Conservation (phyloP, 2,888 invertebrate species). For the Auanema freiburgensis region DNA sequence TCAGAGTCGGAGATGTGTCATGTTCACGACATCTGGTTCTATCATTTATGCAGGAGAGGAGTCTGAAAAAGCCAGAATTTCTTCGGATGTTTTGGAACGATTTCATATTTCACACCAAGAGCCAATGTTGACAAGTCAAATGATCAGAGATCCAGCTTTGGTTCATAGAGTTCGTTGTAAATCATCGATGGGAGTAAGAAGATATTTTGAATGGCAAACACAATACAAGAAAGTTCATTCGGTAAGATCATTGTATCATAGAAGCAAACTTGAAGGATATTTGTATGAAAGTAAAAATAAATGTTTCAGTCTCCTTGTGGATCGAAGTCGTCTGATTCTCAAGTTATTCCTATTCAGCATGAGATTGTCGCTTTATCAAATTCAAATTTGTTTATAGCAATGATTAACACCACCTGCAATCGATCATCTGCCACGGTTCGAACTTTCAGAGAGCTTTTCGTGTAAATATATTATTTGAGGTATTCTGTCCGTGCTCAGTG, state of each 20-base stretch:
- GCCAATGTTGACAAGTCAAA: conserved; percentile 16
- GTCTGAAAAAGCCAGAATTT: conserved; percentile 3
- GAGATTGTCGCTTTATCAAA: conserved; percentile 16
- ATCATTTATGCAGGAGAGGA: conserved; percentile 16
- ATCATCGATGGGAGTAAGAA: conserved; percentile 5
- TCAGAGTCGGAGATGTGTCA: conserved; percentile 15
- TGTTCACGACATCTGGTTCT: conserved; percentile 17
- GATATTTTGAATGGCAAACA: conserved; percentile 21
- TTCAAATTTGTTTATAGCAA: conserved; percentile 19
- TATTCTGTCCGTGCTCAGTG: conserved; percentile 83
- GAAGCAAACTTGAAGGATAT: neutral
- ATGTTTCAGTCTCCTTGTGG: conserved; percentile 18
- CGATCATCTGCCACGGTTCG: conserved; percentile 10
- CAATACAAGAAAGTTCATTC: conserved; percentile 18
- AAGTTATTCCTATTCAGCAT: conserved; percentile 11
- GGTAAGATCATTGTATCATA: conserved; percentile 7
- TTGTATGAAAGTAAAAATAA: neutral
- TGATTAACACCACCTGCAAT: conserved; percentile 19
- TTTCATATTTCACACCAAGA: conserved; percentile 23
- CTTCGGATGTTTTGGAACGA: conserved; percentile 20
- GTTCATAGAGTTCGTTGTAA: conserved; percentile 18
- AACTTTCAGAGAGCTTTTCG: neutral
- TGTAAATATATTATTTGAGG: conserved; percentile 49
- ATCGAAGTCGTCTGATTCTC: neutral
- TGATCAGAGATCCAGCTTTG: conserved; percentile 12